Evolutionary conservation across 2,888 invertebrate species (phyloP), one percentile per base, ranked within the genome.

Genomic region (Phengaris alcon): DNA sequence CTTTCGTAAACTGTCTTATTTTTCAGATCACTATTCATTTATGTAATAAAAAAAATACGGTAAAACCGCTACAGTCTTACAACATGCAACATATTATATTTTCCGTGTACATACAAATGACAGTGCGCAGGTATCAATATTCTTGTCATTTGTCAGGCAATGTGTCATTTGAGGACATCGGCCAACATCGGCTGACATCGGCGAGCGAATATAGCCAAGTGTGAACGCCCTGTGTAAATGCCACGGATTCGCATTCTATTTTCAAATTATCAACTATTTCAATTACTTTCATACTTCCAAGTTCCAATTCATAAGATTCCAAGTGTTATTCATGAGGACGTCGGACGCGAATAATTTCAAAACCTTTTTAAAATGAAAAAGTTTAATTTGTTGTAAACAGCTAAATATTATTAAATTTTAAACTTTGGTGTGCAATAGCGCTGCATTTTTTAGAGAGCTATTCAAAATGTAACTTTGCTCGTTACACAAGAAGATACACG

Each of bases 121-220:
- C 69, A 68, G 68, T 48, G 8, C 51, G 52, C n/a, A 54, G 35
- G 15, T 77, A 79, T 81, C 82, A 83, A 35, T 35, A 35, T 78
- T 80, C 81, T 80, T 81, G 80, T 83, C 84, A 83, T 86, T 84
- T 85, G 84, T 85, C 82, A 81, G 48, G 55, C 48, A 48, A 55
- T 55, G 57, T 79, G 79, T 79, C 79, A 77, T 76, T 78, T 74
- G 73, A 78, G 76, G 79, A 81, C 78, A 80, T 81, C 79, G 85
- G 82, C 12, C 8, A 52, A 35, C 69, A 70, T 74, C 74, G 48
- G 22, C 22, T 6, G 54, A 8, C 35, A 15, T 52, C 54, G 72
- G 51, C 54, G 54, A 15, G 72, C 64, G 13, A 64, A 64, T 44
- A 64, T 64, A 64, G 64, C 64, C 64, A 64, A 64, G 64, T 64